Base-by-base conservation (phyloP, 2,888 invertebrate species). In the Flexamia atlantica region DNA sequence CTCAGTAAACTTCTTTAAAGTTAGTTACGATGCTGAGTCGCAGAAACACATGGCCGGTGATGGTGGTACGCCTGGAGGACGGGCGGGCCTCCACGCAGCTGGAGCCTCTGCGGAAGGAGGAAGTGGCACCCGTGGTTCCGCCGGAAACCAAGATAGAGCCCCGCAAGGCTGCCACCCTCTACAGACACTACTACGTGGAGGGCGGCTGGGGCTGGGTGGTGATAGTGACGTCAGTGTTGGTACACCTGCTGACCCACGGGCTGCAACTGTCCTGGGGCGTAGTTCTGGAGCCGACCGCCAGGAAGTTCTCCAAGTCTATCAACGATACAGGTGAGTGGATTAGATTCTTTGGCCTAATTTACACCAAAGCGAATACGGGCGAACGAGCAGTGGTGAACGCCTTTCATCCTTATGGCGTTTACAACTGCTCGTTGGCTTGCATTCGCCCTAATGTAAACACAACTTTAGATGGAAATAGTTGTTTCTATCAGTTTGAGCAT, bases 121-220 rank as follows among this genome's bases (percentile, higher is more conserved):
- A 76, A 50, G 76, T 50, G 30, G 40, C 17, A 3, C 36, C 36
- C 30, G 42, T 14, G 17, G 90, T 90, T 81, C 89, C 90, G 32
- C 87, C 88, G 0, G 90, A 89, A n/a, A 90, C 89, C 4, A 89
- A 90, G n/a, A 80, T 64, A 60, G 79, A 60, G 23, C 68, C 83
- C 9, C 81, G 82, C 36, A 83, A 83, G 30, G 64, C 84, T 23
- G 76, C 46, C 68, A 83, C 84, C 14, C 91, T 95, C 68, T 94
- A 94, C 83, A 92, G 95, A 46, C 95, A 96, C 87, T 96, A 96
- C 90, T 96, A 96, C 90, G 96, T 96, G 4, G 97, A 97, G 91
- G 96, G 96, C 4, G 96, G 96, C 12, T 97, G 96, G 96, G 96
- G 97, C 23, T 97, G 95, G 95, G 93, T 96, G 81, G 93, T 97